Base-by-base conservation (phyloP, 2,888 invertebrate genomes). In the Alviniconcha strummeri region DNA sequence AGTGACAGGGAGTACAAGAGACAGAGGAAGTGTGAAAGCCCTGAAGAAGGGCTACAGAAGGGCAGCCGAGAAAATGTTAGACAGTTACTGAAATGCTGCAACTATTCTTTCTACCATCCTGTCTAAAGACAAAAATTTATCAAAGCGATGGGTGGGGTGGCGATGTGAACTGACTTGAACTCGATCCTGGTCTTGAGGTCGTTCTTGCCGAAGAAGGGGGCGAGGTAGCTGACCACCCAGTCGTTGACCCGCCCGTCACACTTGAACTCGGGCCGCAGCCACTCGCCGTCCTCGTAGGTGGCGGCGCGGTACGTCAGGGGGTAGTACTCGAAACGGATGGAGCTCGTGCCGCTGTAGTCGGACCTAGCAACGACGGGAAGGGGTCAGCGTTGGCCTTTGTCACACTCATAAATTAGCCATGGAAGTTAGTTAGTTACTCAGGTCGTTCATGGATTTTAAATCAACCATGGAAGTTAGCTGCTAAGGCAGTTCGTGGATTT, bases 171-270 rank as follows among this genome's bases (percentile, higher is more conserved):
- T 88, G 88, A 92, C 92, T 91, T 93, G 88, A 93, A 93, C 85
- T 93, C 93, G 36, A 93, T 89, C 64, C 89, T 88, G n/a, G 90
- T 88, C 80, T 91, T 91, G 79, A 93, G 90, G 84, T 89, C 90
- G 86, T 93, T 93, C 80, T 89, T 89, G 81, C 99, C 99, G 93
- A 99, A 99, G 96, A 99, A 99, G 52, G 99, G 99, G 80, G 96
- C 96, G 13, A 97, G 97, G 94, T 98, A 99, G n/a, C 97, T 98
- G 86, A 99, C 95, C 86, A 98, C 96, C 99, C 99, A 99, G 94
- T 97, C 97, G 90, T 98, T 97, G 92, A 97, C 96, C 9, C 87
- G 88, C 60, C 86, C 88, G 87, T 96, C 95, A 93, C 99, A 99
- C 94, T 98, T 98, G 93, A 96, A 99, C 93, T 97, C 97, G 0